Base-by-base conservation (phyloP, 2,113 vertebrate species). In the Bagarius yarrelli region DNA sequence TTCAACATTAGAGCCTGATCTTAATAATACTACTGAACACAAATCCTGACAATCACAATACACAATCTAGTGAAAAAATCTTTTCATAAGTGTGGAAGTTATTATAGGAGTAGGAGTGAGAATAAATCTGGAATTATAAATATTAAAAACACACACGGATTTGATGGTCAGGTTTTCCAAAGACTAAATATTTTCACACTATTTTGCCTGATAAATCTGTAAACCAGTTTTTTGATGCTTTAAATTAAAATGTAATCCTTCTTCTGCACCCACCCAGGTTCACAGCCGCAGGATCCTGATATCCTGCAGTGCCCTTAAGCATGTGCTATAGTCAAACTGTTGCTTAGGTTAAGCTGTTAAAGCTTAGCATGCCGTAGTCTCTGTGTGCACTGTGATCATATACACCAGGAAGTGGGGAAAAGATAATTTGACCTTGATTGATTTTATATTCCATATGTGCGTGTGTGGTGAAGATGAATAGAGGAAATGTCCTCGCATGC, bases 221-320 rank as follows among this genome's bases (percentile, higher is more conserved):
- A n/a, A n/a, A n/a, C n/a, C n/a, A n/a, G n/a, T n/a, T n/a, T n/a
- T n/a, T n/a, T n/a, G n/a, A n/a, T n/a, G 23, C 3, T 72, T 72
- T 32, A 72, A 72, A 72, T 8, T 32, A 50, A 32, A 72, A 32
- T 21, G 70, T 13, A 72, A 32, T 32, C 47, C 44, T 53, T 53
- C 27, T 53, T 72, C 52, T 9, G 9, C 18, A 12, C 52, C 15
- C 25, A 53, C 27, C 50, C 47, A 72, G 16, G 70, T 72, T 53
- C 30, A 53, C 27, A 53, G 16, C 70, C 52, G 47, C 70, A 53
- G 70, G 70, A 32, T 53, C 16, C 70, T 53, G 47, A 72, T 72
- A 50, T 72, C 70, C 21, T 27, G 32, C 9, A 53, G 70, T 21
- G 18, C 47, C 27, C 5, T 19, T n/a, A 32, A 72, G 18, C 18